phyloP scores from a whole-genome alignment of 2,113 vertebrate species.

The Phoenicopterus ruber region DNA sequence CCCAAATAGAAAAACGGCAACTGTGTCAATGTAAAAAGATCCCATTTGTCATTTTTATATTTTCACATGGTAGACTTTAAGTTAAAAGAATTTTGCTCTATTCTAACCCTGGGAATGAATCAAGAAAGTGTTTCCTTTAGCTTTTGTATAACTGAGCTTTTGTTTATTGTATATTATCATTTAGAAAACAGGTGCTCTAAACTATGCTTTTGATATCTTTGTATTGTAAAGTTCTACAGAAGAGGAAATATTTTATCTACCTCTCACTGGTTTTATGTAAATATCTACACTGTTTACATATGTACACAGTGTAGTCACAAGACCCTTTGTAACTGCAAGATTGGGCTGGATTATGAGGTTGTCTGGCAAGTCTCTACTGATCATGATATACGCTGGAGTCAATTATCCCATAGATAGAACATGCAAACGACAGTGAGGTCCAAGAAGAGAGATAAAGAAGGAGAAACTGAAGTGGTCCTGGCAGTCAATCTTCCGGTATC shows the following conservation, averaged over 20 bases:
- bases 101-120: not conserved
- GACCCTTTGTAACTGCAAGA: conserved; percentile 3
- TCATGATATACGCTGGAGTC: not conserved
- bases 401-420: not conserved
- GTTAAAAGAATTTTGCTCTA: not conserved
- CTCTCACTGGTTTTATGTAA: conserved; percentile 10
- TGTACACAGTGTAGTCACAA: conserved; percentile 15
- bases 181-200: not conserved
- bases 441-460: not conserved
- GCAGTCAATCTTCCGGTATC: not conserved
- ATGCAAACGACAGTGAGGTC: not conserved
- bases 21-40: not conserved
- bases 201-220: not conserved
- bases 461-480: not conserved
- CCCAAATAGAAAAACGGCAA: not conserved
- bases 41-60: not conserved
- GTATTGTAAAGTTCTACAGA: not conserved
- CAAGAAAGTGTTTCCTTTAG: not conserved
- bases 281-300: conserved; percentile 10
- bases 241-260: conserved; percentile 21
- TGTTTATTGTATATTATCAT: not conserved
- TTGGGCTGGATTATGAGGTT: conserved; percentile 16
- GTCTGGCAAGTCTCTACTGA: conserved; percentile 6
- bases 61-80: not conserved
- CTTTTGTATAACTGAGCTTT: not conserved